Conservation (phyloP, 2,888 invertebrate species). For the Cryptops parisi region DNA sequence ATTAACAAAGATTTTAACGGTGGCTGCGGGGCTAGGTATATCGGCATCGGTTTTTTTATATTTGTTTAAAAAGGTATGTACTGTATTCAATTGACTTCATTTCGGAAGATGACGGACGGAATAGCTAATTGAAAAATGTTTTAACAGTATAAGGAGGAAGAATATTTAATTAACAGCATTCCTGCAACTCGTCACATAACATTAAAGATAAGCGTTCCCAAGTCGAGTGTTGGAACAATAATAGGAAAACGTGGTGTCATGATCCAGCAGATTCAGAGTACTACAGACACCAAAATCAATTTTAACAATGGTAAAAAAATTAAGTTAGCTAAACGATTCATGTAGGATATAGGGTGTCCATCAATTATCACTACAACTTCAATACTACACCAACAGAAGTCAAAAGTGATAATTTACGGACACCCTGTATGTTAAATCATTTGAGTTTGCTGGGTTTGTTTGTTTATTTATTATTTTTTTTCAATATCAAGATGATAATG, state of each 20-base stretch:
- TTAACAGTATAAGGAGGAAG: neutral
- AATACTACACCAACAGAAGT: too few species aligned
- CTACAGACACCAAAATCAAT: slow-evolving; percentile 48
- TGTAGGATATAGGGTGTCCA: too few species aligned
- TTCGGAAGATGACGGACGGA: neutral
- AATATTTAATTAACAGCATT: neutral
- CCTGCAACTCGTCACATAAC: neutral
- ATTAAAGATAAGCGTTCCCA: slow-evolving; percentile 30
- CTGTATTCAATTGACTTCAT: too few species aligned
- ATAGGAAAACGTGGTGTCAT: slow-evolving; percentile 56
- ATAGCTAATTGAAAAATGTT: neutral
- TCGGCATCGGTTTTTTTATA: neutral
- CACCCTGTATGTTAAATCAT: too few species aligned
- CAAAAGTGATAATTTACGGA: too few species aligned
- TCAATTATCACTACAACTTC: too few species aligned
- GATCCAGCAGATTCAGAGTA: slow-evolving; percentile 57
- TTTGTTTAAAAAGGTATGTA: neutral
- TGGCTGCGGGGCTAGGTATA: neutral
- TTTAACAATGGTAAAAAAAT: slow-evolving; percentile 31
- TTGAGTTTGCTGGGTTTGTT: too few species aligned
- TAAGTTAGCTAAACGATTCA: neutral
- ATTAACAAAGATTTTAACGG: neutral
- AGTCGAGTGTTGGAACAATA: slow-evolving; percentile 31
- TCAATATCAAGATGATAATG: slow-evolving; percentile 34
- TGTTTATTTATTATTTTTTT: too few species aligned